Base-by-base conservation (phyloP, 30 jellyfish, hydroid and myxozoan species). In the Calvadosia cruxmelitensis region DNA sequence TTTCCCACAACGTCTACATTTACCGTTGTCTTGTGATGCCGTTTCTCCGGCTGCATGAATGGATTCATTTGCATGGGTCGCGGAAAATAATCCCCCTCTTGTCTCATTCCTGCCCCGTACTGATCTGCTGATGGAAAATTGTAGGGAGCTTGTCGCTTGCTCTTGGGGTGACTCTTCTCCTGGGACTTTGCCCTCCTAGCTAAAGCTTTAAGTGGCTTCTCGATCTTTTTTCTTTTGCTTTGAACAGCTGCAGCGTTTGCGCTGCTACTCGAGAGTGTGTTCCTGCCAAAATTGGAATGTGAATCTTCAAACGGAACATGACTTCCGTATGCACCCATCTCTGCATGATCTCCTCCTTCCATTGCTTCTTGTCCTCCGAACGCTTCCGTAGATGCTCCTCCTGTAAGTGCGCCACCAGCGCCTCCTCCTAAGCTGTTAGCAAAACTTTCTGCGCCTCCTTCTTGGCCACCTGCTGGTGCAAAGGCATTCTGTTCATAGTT, bases 1-100 rank as follows among this genome's bases (percentile, higher is more conserved):
- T 89, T 89, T 24, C 98, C 98, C 13, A 81, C 83, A n/a, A 89
- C 95, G 68, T 89, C 98, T 0, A 89, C 92, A 67, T 89, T 90
- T 48, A 89, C 95, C 1, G 95, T 72, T 50, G 98, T 89, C 49
- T 82, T 77, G 77, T 89, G 98, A 70, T 50, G 92, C 29, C 79
- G 52, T 2, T 69, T 75, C 32, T 68, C 75, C 49, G 92, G 93
- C 25, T 52, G 79, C 3, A 20, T 16, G 57, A 5, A 42, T 10
- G 57, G 57, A 42, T 20, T 42, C 57, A 10, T 20, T 20, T 5
- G 10, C 20, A 10, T 20, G 10, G 20, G 10, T 42, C 57, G 15
- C 20, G 15, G 10, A 20, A 5, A 42, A 42, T 42, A 42, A 42
- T 42, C 57, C 20, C 57, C 57, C 20, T 42, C 57, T 42, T 10